These are phyloP conservation scores for Cheirogaleus major DNA, from an alignment of 2,797 vertebrate species.

Conservation along the genomic window DNA sequence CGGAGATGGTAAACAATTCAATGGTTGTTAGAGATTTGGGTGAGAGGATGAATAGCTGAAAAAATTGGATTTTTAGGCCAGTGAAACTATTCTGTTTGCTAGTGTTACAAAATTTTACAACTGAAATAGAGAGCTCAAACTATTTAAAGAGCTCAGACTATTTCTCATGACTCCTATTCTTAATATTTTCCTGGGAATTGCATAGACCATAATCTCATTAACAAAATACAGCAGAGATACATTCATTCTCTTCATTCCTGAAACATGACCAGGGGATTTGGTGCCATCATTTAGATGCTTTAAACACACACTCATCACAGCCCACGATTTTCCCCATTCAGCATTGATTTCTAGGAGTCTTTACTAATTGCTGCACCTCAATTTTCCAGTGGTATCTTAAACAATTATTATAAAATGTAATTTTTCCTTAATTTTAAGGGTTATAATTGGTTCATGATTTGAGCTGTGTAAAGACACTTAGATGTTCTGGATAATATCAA, in stretches of 20 bases:
- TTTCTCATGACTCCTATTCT: background rate
- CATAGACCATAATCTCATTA: background rate
- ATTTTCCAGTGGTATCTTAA: background rate
- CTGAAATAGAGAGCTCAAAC: background rate
- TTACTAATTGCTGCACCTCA: background rate
- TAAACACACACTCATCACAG: background rate
- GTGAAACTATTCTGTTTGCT: background rate
- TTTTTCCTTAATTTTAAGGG: background rate
- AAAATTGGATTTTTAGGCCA: background rate
- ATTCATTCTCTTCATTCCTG: background rate
- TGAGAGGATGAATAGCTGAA: background rate
- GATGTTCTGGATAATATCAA: background rate
- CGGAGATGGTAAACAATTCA: background rate
- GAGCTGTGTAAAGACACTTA: background rate
- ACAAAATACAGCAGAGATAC: background rate
- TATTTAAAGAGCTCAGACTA: background rate
- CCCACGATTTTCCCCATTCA: background rate
- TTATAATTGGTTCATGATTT: background rate
- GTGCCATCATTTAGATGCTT: background rate
- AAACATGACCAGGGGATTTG: background rate
- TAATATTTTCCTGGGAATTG: background rate
- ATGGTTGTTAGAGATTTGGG: too few species aligned
- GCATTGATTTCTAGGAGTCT: background rate
- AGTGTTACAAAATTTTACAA: background rate
- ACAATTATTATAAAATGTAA: background rate